phyloP scores from a whole-genome alignment of 2,888 invertebrate genomes.

The Pherbina coryleti region DNA sequence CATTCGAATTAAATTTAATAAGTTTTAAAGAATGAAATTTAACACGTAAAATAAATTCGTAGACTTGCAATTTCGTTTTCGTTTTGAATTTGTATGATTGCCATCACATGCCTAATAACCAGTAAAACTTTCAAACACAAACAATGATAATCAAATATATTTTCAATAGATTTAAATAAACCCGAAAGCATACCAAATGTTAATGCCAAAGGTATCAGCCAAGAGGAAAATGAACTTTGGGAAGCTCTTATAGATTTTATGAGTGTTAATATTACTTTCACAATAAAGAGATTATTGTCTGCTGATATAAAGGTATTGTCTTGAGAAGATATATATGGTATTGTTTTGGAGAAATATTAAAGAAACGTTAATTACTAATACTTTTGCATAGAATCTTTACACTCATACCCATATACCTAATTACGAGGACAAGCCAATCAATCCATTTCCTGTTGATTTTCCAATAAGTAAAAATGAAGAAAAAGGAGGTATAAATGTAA shows the following conservation, averaged over 20 bases:
- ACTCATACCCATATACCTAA: conserved; percentile 55
- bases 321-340: no score
- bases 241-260: conserved; percentile 81
- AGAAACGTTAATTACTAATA: conserved; percentile 33
- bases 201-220: background rate
- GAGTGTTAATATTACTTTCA: conserved; percentile 81
- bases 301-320: conserved; percentile 79
- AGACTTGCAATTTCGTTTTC: no score
- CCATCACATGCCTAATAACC: no score
- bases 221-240: conserved; percentile 72
- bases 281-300: conserved; percentile 83
- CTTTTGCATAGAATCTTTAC: conserved; percentile 67
- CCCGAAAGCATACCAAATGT: conserved; percentile 50
- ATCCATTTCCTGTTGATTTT: conserved; percentile 81
- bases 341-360: no score
- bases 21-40: no score
- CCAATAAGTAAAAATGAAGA: conserved; percentile 74
- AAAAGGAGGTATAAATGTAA: conserved; percentile 87
- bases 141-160: background rate
- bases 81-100: no score
- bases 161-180: conserved; percentile 56
- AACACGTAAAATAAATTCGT: no score
- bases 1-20: no score
- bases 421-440: conserved; percentile 70
- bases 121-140: background rate